phyloP scores from a whole-genome alignment of 2,797 vertebrate genomes.

The Cottoperca gobio region DNA sequence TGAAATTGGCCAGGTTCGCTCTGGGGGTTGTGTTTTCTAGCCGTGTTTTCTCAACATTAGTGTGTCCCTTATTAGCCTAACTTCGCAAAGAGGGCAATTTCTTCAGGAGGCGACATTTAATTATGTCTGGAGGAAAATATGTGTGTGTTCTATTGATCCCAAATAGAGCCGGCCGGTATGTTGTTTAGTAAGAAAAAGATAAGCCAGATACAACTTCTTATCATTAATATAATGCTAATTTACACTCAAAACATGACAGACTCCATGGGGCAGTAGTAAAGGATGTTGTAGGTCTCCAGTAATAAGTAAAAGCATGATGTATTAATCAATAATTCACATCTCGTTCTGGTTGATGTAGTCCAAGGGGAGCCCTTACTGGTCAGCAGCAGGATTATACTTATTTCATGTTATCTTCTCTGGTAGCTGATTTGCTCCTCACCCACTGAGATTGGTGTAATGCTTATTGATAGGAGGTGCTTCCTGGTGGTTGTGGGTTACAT shows the following conservation, averaged over 20 bases:
- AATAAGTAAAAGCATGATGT: conserved; percentile 45
- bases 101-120: conserved; percentile 74
- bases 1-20: conserved; percentile 69
- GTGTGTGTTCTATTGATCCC: conserved; percentile 67
- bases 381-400: conserved; percentile 31
- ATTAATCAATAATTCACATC: conserved; percentile 62
- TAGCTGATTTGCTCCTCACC: conserved; percentile 32
- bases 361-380: conserved; percentile 39
- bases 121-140: conserved; percentile 72
- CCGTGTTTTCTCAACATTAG: conserved; percentile 77
- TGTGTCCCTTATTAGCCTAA: conserved; percentile 73
- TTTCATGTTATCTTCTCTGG: conserved; percentile 45
- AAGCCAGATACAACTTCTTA: background rate
- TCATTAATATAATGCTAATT: conserved; percentile 30
- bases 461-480: conserved; percentile 33
- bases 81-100: conserved; percentile 75
- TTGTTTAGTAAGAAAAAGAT: conserved; percentile 15
- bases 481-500: conserved; percentile 34
- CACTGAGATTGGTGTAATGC: conserved; percentile 20
- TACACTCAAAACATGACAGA: conserved; percentile 12
- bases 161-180: conserved; percentile 31
- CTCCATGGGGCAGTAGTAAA: background rate
- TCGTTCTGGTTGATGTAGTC: conserved; percentile 39
- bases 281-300: conserved; percentile 27
- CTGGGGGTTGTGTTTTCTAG: conserved; percentile 70